Base-by-base conservation (phyloP, 1,140 invertebrate genomes). In the Anadara kagoshimensis region DNA sequence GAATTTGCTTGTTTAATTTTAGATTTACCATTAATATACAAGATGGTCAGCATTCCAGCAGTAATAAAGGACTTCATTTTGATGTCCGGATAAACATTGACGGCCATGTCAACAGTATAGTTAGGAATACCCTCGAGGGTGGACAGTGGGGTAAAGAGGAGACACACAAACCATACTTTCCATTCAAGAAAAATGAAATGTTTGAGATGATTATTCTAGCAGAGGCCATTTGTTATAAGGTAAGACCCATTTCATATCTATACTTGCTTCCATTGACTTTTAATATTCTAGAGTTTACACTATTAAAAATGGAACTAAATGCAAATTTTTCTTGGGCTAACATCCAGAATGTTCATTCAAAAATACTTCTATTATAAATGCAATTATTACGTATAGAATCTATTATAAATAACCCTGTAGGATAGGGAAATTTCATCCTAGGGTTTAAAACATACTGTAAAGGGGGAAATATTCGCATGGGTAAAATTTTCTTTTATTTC, bases 81-180 rank as follows among this genome's bases (percentile, higher is more conserved):
- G 81, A 85, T 73, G 75, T 78, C 0, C 53, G 85, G 7, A 74
- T 86, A 47, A 66, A 75, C 16, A 64, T 68, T 66, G 73, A 74
- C 12, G 44, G 75, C 72, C 62, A 78, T 72, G 56, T 76, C 67
- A 51, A 85, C 71, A 69, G 62, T 26, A 91, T 96, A 20, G 94
- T 96, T 1, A 90, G 95, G 53, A 97, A 96, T 83, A 89, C 91
- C 5, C 91, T 91, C 62, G 78, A 91, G 5, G 87, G 89, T 58
- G 91, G 91, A 20, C 79, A 68, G 11, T 95, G 94, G 94, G 93
- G 93, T 1, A 82, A 89, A 14, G 94, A 96, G 86, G 94, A 95
- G 79, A 90, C 92, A 78, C 91, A 92, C 73, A 92, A 92, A 11
- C 90, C 88, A 22, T 75, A 69, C 41, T 91, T 93, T 78, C 92